A percentile compares a stretch with the other conserved stretches of the same genome.
Evolutionary conservation across 2,113 vertebrate genomes (phyloP).

Genomic region (Furnarius figulus): DNA sequence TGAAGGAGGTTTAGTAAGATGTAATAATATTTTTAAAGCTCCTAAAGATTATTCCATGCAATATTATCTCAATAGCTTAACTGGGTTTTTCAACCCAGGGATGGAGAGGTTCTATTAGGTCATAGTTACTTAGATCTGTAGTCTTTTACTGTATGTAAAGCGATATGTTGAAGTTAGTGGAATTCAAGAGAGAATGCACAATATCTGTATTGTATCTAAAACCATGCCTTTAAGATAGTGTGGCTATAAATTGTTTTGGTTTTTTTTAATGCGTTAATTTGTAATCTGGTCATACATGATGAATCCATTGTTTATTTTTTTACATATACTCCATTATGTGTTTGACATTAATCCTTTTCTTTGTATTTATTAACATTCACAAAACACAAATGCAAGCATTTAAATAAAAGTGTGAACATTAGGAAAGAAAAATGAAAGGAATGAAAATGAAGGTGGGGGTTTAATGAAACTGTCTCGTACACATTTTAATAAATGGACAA

Average conservation of each 20-base stretch:
- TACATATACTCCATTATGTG: background rate
- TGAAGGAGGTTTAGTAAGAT: background rate
- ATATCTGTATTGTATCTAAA: background rate
- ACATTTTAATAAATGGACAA: background rate
- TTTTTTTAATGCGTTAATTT: background rate
- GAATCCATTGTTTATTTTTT: background rate
- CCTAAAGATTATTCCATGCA: background rate
- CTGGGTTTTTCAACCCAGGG: background rate
- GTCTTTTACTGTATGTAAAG: background rate
- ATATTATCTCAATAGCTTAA: background rate
- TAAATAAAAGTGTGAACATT: background rate
- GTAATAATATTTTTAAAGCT: background rate
- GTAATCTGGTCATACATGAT: background rate
- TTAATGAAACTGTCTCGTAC: background rate
- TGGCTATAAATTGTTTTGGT: background rate
- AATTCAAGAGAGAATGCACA: background rate
- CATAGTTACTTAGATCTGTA: background rate
- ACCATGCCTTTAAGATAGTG: background rate
- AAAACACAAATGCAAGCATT: background rate
- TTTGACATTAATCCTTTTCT: background rate
- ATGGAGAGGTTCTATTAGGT: background rate
- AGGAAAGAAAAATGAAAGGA: background rate
- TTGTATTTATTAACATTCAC: background rate
- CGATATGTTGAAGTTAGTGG: background rate
- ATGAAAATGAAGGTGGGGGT: background rate